Evolutionary conservation across 1,140 invertebrate genomes (phyloP), one percentile per base, ranked within the genome.

Genomic region (Orius insidiosus): DNA sequence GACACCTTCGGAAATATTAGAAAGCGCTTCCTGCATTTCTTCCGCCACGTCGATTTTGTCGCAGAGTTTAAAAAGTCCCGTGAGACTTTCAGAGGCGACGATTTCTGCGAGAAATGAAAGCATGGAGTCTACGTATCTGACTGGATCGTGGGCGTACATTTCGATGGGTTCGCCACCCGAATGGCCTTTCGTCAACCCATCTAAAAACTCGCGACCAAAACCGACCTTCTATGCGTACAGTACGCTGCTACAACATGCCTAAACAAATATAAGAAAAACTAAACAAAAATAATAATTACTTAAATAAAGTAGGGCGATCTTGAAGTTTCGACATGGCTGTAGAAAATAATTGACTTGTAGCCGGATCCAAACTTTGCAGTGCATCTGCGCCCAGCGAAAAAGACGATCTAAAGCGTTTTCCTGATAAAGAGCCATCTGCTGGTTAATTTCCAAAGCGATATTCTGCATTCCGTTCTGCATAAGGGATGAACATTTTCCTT

Each of bases 61-160:
- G 61, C 89, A 94, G 50, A 72, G 67, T 65, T 83, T 89, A 3
- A 97, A 70, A 5, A 98, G 66, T 39, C 73, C 68, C 35, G 74
- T 62, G 1, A 97, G 66, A 66, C 92, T 85, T 66, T 98, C 92
- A 61, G 84, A 87, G 63, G 98, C 95, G 55, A 93, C 80, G 6
- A 83, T 74, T 66, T 95, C 89, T 67, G 97, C 90, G 16, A 98
- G 70, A 90, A 92, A 98, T 15, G 89, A 89, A 48, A 98, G 70
- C 75, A 98, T 98, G 60, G 98, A 93, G 16, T 88, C 87, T 34
- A 95, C 78, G 60, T 98, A 98, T 38, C 87, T 72, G 58, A 90
- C 77, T 35, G 89, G 80, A 70, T 98, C 93, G 67, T 94, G 83
- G 15, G 88, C 87, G 68, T 90, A 81, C 59, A 92, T 76, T 69